Conservation (phyloP, 2,113 vertebrate genomes). For the Colinus virginianus region DNA sequence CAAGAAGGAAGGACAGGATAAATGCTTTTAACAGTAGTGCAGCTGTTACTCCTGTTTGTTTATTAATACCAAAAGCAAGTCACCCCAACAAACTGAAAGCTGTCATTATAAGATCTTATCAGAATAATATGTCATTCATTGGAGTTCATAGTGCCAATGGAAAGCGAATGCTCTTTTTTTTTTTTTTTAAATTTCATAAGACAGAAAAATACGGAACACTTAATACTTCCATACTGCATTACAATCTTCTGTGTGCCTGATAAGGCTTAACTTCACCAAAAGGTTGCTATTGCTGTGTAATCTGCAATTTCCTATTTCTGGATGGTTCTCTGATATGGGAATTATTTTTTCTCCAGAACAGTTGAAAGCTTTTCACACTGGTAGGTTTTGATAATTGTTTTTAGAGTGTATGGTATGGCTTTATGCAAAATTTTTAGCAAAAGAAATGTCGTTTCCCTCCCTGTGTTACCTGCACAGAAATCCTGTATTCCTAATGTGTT, state of each 20-base stretch:
- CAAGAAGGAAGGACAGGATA: background rate
- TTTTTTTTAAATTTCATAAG: background rate
- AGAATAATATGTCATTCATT: conserved; percentile 21
- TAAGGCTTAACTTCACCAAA: conserved; percentile 48
- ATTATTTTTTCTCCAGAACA: background rate
- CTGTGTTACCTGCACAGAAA: background rate
- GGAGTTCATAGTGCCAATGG: background rate
- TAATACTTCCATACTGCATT: background rate
- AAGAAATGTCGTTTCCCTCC: background rate
- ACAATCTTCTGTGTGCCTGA: conserved; percentile 26
- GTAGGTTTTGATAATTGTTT: conserved; percentile 41
- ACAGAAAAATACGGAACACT: background rate
- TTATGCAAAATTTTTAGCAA: background rate
- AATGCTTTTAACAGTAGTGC: background rate
- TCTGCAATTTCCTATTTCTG: conserved; percentile 63
- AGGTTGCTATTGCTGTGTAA: conserved; percentile 55
- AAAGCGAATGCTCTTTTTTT: background rate
- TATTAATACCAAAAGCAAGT: conserved; percentile 15
- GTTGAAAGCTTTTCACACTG: background rate
- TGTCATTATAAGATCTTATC: conserved; percentile 37
- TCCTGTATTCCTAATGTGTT: background rate
- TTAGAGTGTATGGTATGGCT: background rate
- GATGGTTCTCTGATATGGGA: conserved; percentile 29
- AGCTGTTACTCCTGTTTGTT: conserved; percentile 28
- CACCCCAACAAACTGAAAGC: conserved; percentile 6